Evolutionary conservation across 2,888 invertebrate genomes (phyloP), one percentile per base, ranked within the genome.

Genomic region (Augiades crinisus): DNA sequence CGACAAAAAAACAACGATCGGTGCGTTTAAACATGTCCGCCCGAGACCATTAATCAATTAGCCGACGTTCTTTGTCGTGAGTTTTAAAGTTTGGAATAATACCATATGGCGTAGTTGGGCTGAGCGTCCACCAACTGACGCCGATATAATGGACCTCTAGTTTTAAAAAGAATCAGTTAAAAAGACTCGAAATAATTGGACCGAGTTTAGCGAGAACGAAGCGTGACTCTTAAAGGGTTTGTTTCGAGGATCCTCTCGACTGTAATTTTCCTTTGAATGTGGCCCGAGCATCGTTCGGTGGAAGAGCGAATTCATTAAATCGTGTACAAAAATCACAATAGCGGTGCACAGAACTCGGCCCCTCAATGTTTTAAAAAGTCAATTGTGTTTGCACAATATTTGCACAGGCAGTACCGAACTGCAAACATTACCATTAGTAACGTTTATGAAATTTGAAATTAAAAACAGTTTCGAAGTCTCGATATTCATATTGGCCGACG

Each of bases 1-100:
- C 64, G 60, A 78, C 71, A 87, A 85, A 83, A 85, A 85, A 86
- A 80, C 67, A 65, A 73, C 68, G 75, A 80, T 78, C 70, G 75
- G 64, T 65, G 70, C 81, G 74, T 83, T 83, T 81, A 83, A 84
- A 78, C 81, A 81, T 77, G 85, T 86, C 85, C 83, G 85, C 81
- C 81, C 68, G 70, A 66, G 68, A 65, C 73, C 79, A 86, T 88
- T 85, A 86, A 88, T 86, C 88, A 88, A 85, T 86, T 87, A 84
- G 75, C 69, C 74, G 74, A 78, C 78, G 74, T 77, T 74, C 74
- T 73, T 81, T 78, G 84, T 81, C 83, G 79, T 75, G 77, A 78
- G 72, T 78, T 82, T 79, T 80, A 79, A 80, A 78, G 71, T 70
- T 70, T 63, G 58, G 68, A 70, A 69, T 68, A 67, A 67, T 72